Conservation (phyloP, 2,797 vertebrate genomes). For the Crocidura indochinensis region DNA sequence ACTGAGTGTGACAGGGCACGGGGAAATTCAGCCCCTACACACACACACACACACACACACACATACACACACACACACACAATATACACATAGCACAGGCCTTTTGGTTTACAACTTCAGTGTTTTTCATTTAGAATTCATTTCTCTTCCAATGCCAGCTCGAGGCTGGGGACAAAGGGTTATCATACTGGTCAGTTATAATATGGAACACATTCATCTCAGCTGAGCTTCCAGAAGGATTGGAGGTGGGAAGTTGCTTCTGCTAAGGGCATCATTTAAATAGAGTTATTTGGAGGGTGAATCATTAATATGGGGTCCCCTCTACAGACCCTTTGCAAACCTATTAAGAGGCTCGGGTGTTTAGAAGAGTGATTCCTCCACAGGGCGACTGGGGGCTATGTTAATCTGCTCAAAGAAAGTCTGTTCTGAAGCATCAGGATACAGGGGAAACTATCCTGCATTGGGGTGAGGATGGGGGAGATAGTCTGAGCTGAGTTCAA, state of each 20-base stretch:
- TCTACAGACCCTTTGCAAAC: conserved; percentile 61
- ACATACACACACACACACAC: too few species aligned
- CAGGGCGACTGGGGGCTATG: conserved; percentile 11
- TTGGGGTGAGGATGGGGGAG: neutral
- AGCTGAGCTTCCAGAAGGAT: conserved; percentile 75
- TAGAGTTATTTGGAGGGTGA: conserved; percentile 69
- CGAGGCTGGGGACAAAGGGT: conserved; percentile 79
- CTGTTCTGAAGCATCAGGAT: neutral
- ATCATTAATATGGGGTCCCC: conserved; percentile 45
- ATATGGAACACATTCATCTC: conserved; percentile 78
- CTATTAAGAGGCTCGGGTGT: conserved; percentile 66
- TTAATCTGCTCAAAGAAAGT: conserved; percentile 65
- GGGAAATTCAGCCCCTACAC: too few species aligned
- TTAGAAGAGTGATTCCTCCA: conserved; percentile 31
- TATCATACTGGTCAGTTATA: conserved; percentile 78
- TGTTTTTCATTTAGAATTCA: conserved; percentile 73
- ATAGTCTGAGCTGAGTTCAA: conserved; percentile 26
- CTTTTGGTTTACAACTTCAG: too few species aligned
- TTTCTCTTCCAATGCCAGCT: conserved; percentile 73
- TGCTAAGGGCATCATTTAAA: conserved; percentile 77
- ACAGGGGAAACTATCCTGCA: neutral
- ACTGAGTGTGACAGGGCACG: too few species aligned
- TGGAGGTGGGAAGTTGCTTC: conserved; percentile 40
- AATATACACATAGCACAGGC: too few species aligned
- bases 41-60: too few species aligned